Evolutionary conservation across 2,797 vertebrate genomes (phyloP).

Genomic region (Ara ararauna): DNA sequence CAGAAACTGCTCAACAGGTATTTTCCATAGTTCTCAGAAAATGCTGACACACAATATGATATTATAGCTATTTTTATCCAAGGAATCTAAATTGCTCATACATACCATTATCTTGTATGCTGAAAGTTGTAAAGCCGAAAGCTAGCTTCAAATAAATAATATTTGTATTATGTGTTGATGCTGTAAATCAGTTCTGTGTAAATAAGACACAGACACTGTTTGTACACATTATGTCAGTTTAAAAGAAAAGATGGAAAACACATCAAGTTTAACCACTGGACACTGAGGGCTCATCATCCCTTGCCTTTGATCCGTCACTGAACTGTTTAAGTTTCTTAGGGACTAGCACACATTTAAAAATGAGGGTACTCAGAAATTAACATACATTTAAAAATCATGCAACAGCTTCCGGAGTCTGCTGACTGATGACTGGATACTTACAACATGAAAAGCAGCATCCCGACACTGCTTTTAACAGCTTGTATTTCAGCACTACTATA

Average conservation of each 20-base stretch:
- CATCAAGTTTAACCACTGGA: not conserved
- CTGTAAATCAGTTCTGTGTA: not conserved
- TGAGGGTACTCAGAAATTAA: not conserved
- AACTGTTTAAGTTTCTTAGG: not conserved
- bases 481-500: not conserved
- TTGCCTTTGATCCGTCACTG: not conserved
- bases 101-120: not conserved
- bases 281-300: not conserved
- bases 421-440: not conserved
- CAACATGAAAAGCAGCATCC: not conserved
- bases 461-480: not conserved
- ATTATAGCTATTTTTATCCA: not conserved
- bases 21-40: not conserved
- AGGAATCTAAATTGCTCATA: not conserved
- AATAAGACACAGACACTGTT: not conserved
- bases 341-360: not conserved
- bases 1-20: not conserved
- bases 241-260: not conserved
- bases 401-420: not conserved
- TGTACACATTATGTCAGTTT: not conserved
- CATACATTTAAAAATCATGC: not conserved
- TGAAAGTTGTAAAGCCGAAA: conserved; percentile 3
- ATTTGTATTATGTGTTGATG: not conserved
- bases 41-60: not conserved
- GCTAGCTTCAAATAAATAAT: not conserved